Conservation (phyloP, 1,140 invertebrate species). For the Antheraea mylitta region DNA sequence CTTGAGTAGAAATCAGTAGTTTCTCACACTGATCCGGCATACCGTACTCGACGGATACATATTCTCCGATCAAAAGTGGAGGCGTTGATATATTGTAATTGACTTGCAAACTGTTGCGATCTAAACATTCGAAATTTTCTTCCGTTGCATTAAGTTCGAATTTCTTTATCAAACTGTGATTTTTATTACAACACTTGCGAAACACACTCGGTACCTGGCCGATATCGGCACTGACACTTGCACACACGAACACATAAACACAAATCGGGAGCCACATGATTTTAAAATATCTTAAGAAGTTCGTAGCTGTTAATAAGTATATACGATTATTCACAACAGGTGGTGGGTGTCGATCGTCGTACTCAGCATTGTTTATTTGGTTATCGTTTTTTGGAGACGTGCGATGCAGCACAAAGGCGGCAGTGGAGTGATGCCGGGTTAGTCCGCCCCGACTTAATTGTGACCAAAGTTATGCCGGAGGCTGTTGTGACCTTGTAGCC, state of each 20-base stretch:
- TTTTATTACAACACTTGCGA: slow-evolving; percentile 55
- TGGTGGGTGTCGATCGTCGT: slow-evolving; percentile 50
- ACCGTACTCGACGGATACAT: slow-evolving; percentile 42
- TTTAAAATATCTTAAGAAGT: slow-evolving; percentile 12
- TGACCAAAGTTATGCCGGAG: slow-evolving; percentile 35
- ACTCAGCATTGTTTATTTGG: slow-evolving; percentile 55
- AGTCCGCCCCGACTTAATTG: slow-evolving; percentile 17
- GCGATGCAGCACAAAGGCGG: slow-evolving; percentile 42
- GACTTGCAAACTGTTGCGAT: slow-evolving; percentile 28
- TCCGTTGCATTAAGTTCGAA: slow-evolving; percentile 31
- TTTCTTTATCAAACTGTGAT: slow-evolving; percentile 51
- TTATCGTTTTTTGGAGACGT: slow-evolving; percentile 35
- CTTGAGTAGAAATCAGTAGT: slow-evolving; percentile 29
- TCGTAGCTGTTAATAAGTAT: slow-evolving; percentile 29
- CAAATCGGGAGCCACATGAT: slow-evolving; percentile 48
- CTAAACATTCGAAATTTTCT: slow-evolving; percentile 45
- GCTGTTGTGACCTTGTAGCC: slow-evolving; percentile 54
- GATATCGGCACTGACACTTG: slow-evolving; percentile 25
- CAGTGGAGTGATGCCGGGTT: slow-evolving; percentile 48
- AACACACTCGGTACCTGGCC: slow-evolving; percentile 36
- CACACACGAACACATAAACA: slow-evolving; percentile 34
- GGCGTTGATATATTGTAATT: slow-evolving; percentile 40
- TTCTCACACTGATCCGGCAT: slow-evolving; percentile 47
- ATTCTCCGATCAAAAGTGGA: slow-evolving; percentile 42
- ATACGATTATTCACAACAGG: slow-evolving; percentile 51